A percentile compares a stretch with the other conserved stretches of the same genome.
phyloP scores from a whole-genome alignment of 1,140 invertebrate species.

The Stegodyphus mimosarum region DNA sequence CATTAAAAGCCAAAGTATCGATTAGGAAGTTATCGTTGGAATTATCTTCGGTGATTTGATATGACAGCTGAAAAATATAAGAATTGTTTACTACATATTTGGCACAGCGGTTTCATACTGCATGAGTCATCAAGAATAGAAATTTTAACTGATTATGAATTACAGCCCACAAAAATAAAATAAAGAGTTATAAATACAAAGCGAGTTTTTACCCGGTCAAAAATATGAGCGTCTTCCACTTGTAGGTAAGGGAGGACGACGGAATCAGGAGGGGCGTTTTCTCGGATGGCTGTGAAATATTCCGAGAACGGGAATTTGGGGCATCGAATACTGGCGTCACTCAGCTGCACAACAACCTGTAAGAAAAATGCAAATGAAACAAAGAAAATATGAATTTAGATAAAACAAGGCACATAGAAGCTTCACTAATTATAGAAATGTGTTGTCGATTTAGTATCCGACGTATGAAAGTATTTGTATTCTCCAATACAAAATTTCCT shows the following conservation, averaged over 20 bases:
- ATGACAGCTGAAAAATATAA: slow-evolving; percentile 56
- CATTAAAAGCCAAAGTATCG: slow-evolving; percentile 62
- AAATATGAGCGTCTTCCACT: slow-evolving; percentile 64
- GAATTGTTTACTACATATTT: neutral
- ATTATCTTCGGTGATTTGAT: slow-evolving; percentile 66
- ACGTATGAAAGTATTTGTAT: too few species aligned
- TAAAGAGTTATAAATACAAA: neutral
- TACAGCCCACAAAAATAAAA: neutral
- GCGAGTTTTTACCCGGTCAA: slow-evolving; percentile 56
- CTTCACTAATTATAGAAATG: too few species aligned
- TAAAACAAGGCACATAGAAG: too few species aligned
- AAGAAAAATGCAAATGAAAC: neutral
- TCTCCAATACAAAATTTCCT: too few species aligned
- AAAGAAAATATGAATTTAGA: too few species aligned
- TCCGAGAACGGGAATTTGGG: slow-evolving; percentile 65
- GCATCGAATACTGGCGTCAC: slow-evolving; percentile 62
- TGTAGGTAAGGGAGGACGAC: slow-evolving; percentile 63
- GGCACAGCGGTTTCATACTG: neutral
- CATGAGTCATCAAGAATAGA: neutral
- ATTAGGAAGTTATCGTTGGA: slow-evolving; percentile 65
- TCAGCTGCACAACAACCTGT: slow-evolving; percentile 63
- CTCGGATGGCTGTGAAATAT: slow-evolving; percentile 64
- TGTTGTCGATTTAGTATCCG: too few species aligned
- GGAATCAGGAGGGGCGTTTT: slow-evolving; percentile 63
- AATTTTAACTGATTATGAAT: neutral